Evolutionary conservation across 2,888 invertebrate genomes (phyloP).

Genomic region (Platypus cylindrus): DNA sequence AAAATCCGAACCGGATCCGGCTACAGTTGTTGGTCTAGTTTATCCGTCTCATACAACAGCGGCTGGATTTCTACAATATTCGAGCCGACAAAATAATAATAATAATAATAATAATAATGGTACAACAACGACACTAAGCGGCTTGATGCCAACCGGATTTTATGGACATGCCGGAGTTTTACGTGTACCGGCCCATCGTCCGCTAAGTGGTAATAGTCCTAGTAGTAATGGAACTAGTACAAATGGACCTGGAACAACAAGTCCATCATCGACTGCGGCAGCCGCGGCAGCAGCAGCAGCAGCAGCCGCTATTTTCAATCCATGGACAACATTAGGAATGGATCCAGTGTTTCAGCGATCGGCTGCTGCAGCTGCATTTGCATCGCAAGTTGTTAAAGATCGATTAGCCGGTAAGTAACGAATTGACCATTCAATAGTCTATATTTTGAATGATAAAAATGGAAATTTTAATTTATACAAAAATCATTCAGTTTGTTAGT

Average conservation of each 20-base stretch:
- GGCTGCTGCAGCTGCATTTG: constrained; percentile 59
- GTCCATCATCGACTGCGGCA: constrained; percentile 23
- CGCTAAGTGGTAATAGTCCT: constrained; percentile 41
- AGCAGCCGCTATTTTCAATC: constrained; percentile 30
- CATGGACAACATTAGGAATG: constrained; percentile 42
- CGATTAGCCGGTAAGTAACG: constrained; percentile 59
- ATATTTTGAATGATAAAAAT: too few relatives aligned
- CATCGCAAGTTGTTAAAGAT: constrained; percentile 72
- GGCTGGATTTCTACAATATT: constrained; percentile 26
- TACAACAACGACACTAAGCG: constrained; percentile 28
- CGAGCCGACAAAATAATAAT: too few relatives aligned
- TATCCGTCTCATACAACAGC: constrained; percentile 27
- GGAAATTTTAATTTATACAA: too few relatives aligned
- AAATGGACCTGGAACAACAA: constrained; percentile 38
- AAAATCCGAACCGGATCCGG: constrained; percentile 32
- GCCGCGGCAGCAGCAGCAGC: too few relatives aligned
- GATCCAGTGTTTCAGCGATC: constrained; percentile 51
- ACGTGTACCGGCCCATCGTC: constrained; percentile 70
- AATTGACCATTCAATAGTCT: too few relatives aligned
- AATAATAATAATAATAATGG: too few relatives aligned
- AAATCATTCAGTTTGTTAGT: too few relatives aligned
- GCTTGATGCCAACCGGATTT: constrained; percentile 35
- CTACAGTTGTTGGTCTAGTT: constrained; percentile 13
- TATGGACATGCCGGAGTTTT: constrained; percentile 61
- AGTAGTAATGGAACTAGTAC: too few relatives aligned